phyloP scores from a whole-genome alignment of 2,888 invertebrate species.

The Beris morrisii region DNA sequence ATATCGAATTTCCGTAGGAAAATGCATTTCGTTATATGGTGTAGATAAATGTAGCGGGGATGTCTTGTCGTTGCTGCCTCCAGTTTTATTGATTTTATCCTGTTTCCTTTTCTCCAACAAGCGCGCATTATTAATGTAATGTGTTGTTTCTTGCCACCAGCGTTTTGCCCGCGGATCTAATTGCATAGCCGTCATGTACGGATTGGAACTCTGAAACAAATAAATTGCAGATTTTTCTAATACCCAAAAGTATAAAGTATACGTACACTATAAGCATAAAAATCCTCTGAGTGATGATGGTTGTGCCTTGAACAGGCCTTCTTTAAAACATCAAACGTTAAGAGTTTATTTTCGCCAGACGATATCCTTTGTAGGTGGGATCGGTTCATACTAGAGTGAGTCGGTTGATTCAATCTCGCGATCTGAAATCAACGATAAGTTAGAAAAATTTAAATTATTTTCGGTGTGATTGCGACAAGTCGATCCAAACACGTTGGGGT shows the following conservation, averaged over 20 bases:
- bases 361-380: constrained; percentile 48
- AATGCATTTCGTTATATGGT: background rate
- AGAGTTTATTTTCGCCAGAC: constrained; percentile 42
- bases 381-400: constrained; percentile 49
- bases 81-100: background rate
- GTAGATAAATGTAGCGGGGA: constrained; percentile 1
- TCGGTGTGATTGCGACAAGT: constrained; percentile 24
- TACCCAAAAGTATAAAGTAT: too few species aligned
- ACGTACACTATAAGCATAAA: background rate
- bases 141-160: constrained; percentile 42
- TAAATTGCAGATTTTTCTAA: background rate
- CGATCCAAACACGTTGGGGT: background rate
- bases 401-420: constrained; percentile 45
- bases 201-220: constrained; percentile 17
- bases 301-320: constrained; percentile 45
- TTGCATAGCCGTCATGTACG: constrained; percentile 18
- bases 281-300: constrained; percentile 7
- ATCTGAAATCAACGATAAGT: constrained; percentile 39
- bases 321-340: constrained; percentile 46
- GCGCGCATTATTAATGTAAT: constrained; percentile 37
- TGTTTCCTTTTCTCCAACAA: constrained; percentile 6
- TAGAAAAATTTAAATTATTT: constrained; percentile 1
- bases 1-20: background rate
- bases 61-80: background rate
- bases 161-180: constrained; percentile 37